Conservation (phyloP, 2,113 vertebrate genomes). For the Galeopterus variegatus region DNA sequence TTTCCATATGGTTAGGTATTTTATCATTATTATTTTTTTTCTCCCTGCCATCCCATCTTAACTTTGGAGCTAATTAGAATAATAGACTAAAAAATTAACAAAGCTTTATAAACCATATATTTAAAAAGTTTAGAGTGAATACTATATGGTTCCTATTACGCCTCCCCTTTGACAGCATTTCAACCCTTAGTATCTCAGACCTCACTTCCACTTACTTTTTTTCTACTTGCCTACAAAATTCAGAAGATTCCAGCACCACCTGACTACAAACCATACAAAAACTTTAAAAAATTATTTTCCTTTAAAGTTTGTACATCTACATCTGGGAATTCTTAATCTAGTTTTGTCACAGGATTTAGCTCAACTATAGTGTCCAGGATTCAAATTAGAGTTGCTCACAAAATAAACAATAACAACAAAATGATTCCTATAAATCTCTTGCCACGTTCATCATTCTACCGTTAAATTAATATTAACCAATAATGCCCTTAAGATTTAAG, state of each 20-base stretch:
- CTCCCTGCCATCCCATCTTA: background rate
- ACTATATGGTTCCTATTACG: background rate
- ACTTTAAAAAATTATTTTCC: accelerated
- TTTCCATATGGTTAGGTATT: background rate
- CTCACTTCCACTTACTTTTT: background rate
- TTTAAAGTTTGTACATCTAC: background rate
- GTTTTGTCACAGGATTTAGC: background rate
- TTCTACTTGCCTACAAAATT: background rate
- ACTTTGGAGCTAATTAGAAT: background rate
- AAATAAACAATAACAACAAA: constrained; percentile 42
- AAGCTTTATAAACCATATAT: background rate
- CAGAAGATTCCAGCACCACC: background rate
- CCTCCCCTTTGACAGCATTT: background rate
- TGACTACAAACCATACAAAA: background rate
- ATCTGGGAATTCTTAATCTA: background rate
- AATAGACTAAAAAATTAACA: constrained; percentile 5
- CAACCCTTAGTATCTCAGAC: background rate
- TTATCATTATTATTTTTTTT: background rate
- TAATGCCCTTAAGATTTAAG: constrained; percentile 21
- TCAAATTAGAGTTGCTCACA: background rate
- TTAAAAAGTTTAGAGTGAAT: constrained; percentile 49
- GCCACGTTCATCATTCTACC: background rate
- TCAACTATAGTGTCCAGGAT: background rate
- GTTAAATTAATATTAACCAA: constrained; percentile 50
- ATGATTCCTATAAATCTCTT: constrained; percentile 64